A percentile compares a stretch with the other conserved stretches of the same genome.
Evolutionary conservation across 2,888 invertebrate genomes (phyloP).

Genomic region (Lobophora halterata): DNA sequence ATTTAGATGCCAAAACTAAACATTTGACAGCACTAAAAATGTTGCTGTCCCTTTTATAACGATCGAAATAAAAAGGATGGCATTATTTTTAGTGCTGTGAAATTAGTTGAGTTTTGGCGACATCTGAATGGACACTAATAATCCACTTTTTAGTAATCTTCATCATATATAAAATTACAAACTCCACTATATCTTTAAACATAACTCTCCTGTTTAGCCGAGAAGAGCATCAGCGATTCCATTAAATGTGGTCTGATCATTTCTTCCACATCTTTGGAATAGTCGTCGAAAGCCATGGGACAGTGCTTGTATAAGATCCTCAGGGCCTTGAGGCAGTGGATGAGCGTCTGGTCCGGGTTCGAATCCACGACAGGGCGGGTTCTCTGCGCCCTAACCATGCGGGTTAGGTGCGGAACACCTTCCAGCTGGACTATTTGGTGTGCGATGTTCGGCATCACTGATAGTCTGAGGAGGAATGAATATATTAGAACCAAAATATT

Average conservation of each 20-base stretch:
- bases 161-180: background rate
- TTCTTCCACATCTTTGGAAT: constrained; percentile 84
- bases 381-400: constrained; percentile 83
- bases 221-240: constrained; percentile 89
- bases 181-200: constrained; percentile 69
- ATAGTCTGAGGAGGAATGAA: constrained; percentile 72
- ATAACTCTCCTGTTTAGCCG: constrained; percentile 89
- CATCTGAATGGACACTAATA: no score
- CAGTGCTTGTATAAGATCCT: constrained; percentile 72
- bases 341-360: constrained; percentile 70
- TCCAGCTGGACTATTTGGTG: constrained; percentile 85
- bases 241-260: constrained; percentile 87
- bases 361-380: constrained; percentile 55
- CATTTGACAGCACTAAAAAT: background rate
- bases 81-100: no score
- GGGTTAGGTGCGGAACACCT: constrained; percentile 83
- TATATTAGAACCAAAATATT: no score
- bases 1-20: background rate
- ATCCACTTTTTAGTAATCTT: no score
- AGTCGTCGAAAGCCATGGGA: constrained; percentile 60
- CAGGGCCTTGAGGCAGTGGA: constrained; percentile 69
- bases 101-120: no score
- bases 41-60: no score
- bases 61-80: no score
- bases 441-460: constrained; percentile 84